A percentile compares a stretch with the other conserved stretches of the same genome.
These are phyloP conservation scores for Perca schrenkii DNA, from an alignment of 2,113 vertebrate species.

Conservation along the genomic window DNA sequence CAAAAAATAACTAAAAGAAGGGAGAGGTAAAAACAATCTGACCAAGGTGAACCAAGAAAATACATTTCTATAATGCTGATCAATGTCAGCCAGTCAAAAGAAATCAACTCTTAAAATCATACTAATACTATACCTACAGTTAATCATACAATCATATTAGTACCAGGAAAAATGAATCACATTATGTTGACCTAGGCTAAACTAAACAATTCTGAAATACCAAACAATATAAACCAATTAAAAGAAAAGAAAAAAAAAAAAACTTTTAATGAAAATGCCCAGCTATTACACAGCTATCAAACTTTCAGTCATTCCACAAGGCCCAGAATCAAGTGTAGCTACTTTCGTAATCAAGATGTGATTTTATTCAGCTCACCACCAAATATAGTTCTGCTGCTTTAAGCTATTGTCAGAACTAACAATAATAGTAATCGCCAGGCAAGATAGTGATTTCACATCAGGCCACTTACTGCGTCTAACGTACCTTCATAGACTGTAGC, in stretches of 20 bases:
- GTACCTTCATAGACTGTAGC: constrained; percentile 35
- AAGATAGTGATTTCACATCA: constrained; percentile 11
- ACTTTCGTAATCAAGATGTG: constrained; percentile 22
- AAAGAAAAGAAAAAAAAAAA: too few species aligned
- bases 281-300: neutral
- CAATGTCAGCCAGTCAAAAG: neutral
- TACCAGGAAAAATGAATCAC: constrained; percentile 3
- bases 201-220: neutral
- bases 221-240: constrained; percentile 8
- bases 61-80: neutral
- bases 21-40: neutral
- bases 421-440: neutral
- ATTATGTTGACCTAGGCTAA: neutral
- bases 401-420: neutral
- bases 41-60: neutral
- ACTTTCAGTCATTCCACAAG: neutral
- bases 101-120: neutral
- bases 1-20: neutral
- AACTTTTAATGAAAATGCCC: neutral
- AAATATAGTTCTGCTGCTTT: neutral
- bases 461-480: constrained; percentile 17
- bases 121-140: neutral
- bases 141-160: constrained; percentile 23
- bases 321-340: constrained; percentile 6
- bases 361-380: constrained; percentile 21